Percentiles rank a stretch among this genome's conserved stretches.
These are phyloP conservation scores for Ceraclea dissimilis DNA, from an alignment of 2,888 invertebrate species.

Conservation along the genomic window DNA sequence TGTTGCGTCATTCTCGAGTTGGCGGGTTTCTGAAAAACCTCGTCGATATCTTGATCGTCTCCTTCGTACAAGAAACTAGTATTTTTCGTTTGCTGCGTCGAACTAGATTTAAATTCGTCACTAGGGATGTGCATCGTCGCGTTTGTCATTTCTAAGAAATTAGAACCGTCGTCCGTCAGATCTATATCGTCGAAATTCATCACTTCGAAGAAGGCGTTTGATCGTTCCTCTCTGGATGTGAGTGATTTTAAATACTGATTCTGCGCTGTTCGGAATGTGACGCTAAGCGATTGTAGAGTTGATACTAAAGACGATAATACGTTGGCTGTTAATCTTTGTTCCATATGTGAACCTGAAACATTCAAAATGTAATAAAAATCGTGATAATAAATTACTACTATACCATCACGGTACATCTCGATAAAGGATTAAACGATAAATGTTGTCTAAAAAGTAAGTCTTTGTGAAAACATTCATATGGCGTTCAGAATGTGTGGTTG, in stretches of 20 bases:
- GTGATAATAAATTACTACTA: neutral
- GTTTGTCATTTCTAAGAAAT: slow-evolving; percentile 10
- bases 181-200: slow-evolving; percentile 29
- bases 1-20: slow-evolving; percentile 51
- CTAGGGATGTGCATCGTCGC: slow-evolving; percentile 1
- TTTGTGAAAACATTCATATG: too few relatives aligned
- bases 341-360: slow-evolving; percentile 55
- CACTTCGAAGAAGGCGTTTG: slow-evolving; percentile 79
- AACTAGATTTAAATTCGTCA: slow-evolving; percentile 39
- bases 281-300: slow-evolving; percentile 81
- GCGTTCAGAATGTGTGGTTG: too few relatives aligned
- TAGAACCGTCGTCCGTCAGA: slow-evolving; percentile 14
- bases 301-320: slow-evolving; percentile 78
- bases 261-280: slow-evolving; percentile 77
- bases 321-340: slow-evolving; percentile 72
- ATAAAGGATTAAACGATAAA: neutral
- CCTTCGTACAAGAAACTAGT: slow-evolving; percentile 35
- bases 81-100: slow-evolving; percentile 27
- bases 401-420: too few relatives aligned
- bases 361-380: neutral
- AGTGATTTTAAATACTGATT: slow-evolving; percentile 81
- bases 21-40: slow-evolving; percentile 45
- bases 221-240: slow-evolving; percentile 83
- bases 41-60: slow-evolving; percentile 50
- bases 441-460: too few relatives aligned